These are phyloP conservation scores for Lamellibrachia columna DNA, from an alignment of 2,888 invertebrate species.

Conservation along the genomic window DNA sequence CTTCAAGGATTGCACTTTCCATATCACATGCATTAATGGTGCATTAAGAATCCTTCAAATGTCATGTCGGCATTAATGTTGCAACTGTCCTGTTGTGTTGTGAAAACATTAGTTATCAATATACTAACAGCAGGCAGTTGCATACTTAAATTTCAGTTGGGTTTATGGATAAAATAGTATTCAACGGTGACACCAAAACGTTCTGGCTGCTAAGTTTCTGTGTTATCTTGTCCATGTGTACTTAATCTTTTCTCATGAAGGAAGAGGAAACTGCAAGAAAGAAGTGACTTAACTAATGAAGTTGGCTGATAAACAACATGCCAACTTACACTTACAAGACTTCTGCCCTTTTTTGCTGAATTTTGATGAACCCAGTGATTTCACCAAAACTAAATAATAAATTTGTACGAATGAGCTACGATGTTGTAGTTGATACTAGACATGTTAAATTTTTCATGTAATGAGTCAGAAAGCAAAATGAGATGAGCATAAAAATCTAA, in stretches of 20 bases:
- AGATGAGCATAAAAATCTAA: no score
- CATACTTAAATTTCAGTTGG: not conserved
- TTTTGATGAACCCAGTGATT: no score
- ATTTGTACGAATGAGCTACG: no score
- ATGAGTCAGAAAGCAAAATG: no score
- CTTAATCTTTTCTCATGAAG: not conserved
- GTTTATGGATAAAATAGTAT: not conserved
- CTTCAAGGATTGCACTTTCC: no score
- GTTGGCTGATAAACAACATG: not conserved
- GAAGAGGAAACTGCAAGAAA: not conserved
- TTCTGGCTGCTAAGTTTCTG: not conserved
- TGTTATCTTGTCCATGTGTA: not conserved
- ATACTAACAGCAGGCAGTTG: not conserved
- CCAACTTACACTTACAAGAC: no score
- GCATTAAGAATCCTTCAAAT: not conserved
- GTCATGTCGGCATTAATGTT: not conserved
- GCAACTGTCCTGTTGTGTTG: not conserved
- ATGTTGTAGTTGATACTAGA: no score
- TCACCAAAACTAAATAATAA: no score
- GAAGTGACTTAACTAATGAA: not conserved
- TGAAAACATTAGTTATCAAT: not conserved
- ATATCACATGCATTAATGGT: not conserved
- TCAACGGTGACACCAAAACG: not conserved
- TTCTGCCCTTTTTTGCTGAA: no score
- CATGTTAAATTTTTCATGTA: no score